Base-by-base conservation (phyloP, 2,888 invertebrate genomes). In the Eupeodes luniger region DNA sequence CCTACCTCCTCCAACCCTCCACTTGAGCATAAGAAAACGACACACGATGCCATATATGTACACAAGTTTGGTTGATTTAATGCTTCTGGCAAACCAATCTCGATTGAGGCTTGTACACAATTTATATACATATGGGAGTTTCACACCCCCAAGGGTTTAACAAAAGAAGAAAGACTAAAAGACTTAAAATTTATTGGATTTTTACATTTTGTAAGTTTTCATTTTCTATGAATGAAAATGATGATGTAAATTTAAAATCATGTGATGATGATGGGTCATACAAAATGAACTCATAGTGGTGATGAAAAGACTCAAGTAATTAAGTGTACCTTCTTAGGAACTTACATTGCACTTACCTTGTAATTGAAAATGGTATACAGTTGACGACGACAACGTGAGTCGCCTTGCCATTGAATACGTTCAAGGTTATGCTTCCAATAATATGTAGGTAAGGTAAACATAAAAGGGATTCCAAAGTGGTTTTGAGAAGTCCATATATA, bases 21-120 rank as follows among this genome's bases (percentile, higher is more conserved):
- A 19, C 44, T 66, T 14, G 12, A n/a, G 36, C 55, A 47, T 10
- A 59, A 11, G n/a, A 67, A 14, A 61, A 53, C 49, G 27, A 74
- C 44, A 36, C 51, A 19, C 19, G 34, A 19, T 44, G 83, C 19
- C n/a, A n/a, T 19, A 19, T 19, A 19, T 1, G 19, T 19, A 83
- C 83, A 6, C 40, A 7, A 79, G 72, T 66, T 74, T 16, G n/a
- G 66, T 80, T 87, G 87, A 87, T 77, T 84, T 87, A 87, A 84
- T 84, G 84, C 87, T 84, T 49, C 80, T 64, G 84, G 87, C 83
- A n/a, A 80, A 76, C 62, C 83, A 76, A 66, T 74, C 36, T 74
- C 55, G 36, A 40, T 70, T 57, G 62, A 44, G 55, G 57, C 19
- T 64, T 44, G 19, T 14, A 53, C 44, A 75, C 79, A 76, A 70